Conservation (phyloP, 2,888 invertebrate species). For the Unio delphinus region DNA sequence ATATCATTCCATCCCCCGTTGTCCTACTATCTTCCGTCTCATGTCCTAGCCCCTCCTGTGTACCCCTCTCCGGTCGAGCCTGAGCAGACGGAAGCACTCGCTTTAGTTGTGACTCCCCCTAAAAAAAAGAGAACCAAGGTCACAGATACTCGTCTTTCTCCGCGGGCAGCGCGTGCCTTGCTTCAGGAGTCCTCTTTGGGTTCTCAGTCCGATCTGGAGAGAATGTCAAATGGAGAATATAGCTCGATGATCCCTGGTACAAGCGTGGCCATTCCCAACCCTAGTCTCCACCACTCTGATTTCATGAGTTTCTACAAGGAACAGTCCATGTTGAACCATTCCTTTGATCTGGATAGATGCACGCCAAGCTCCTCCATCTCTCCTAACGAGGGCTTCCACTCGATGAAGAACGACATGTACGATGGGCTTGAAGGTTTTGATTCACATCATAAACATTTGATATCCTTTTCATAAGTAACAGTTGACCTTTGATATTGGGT, state of each 20-base stretch:
- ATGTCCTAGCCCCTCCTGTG: slow-evolving; percentile 51
- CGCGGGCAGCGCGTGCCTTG: slow-evolving; percentile 64
- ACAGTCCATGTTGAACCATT: slow-evolving; percentile 50
- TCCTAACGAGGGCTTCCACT: slow-evolving; percentile 42
- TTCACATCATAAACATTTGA: slow-evolving; percentile 45
- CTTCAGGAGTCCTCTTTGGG: slow-evolving; percentile 59
- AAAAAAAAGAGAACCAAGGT: slow-evolving; percentile 98
- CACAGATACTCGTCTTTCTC: slow-evolving; percentile 75
- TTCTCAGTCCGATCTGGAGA: slow-evolving; percentile 41
- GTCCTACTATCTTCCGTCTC: slow-evolving; percentile 76
- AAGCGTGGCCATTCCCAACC: slow-evolving; percentile 96
- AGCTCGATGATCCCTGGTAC: slow-evolving; percentile 93
- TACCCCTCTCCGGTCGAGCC: slow-evolving; percentile 52
- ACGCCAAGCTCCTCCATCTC: slow-evolving; percentile 58
- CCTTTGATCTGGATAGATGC: slow-evolving; percentile 49
- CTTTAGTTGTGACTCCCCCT: slow-evolving; percentile 90
- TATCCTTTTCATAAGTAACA: slow-evolving; percentile 55
- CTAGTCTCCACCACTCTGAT: slow-evolving; percentile 82
- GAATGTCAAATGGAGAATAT: slow-evolving; percentile 66
- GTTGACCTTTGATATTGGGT: too few relatives aligned
- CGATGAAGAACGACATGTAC: slow-evolving; percentile 48
- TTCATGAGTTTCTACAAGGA: slow-evolving; percentile 72
- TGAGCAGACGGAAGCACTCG: slow-evolving; percentile 83
- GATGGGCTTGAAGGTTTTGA: slow-evolving; percentile 45
- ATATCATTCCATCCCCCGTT: slow-evolving; percentile 73